Evolutionary conservation across 1,140 invertebrate species (phyloP), one percentile per base, ranked within the genome.

Genomic region (Euura saliciscinereae): DNA sequence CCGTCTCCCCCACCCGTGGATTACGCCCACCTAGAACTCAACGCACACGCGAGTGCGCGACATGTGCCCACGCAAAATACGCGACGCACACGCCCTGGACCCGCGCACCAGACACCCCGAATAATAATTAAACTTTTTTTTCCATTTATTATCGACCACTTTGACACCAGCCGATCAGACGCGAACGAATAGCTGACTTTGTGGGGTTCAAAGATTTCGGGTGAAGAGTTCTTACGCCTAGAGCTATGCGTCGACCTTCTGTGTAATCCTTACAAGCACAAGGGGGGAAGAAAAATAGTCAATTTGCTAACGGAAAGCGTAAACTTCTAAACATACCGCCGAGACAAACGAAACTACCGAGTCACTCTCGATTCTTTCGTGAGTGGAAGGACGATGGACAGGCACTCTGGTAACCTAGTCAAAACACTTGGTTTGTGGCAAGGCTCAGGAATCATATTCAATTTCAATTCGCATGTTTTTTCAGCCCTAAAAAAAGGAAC

Each of bases 1-100:
- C 66, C 65, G 65, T 13, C n/a, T 59, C 71, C 13, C 46, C 65
- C 66, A 67, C 44, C 66, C 51, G n/a, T 28, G 65, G 43, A 72
- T 72, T 44, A 43, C 44, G 43, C 68, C 71, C 45, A 45, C 46
- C 45, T 67, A 28, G 66, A 42, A 42, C 43, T 67, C 43, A 10
- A 59, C 51, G 51, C 51, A 59, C 51, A 59, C 51, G 51, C 51
- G 51, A 59, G 51, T 59, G 51, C 51, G 51, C 13, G 51, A 59
- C 51, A 59, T 59, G 51, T 59, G 51, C 51, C 51, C 51, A 59
- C 51, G 51, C 51, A 8, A 59, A 59, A 59, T 59, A 59, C 51
- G 13, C 51, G 51, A 59, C 51, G 51, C 51, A 59, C 51, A 59
- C 51, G 51, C 51, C 51, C 51, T 59, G 51, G 51, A 8, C 8